These are phyloP conservation scores for Megalops cyprinoides DNA, from an alignment of 2,797 vertebrate species.

Conservation along the genomic window DNA sequence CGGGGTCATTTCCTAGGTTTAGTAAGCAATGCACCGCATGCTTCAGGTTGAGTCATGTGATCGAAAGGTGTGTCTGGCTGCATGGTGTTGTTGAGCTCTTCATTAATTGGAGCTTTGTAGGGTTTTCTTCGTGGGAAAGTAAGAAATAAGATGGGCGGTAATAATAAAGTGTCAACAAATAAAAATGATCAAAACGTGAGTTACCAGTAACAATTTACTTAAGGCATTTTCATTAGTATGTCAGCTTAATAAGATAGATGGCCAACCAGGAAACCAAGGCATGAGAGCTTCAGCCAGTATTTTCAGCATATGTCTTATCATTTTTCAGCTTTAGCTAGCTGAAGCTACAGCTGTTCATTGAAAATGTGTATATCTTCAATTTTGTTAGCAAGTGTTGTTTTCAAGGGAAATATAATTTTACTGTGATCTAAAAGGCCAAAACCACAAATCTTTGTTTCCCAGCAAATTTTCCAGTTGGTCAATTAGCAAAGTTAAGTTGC, in stretches of 20 bases:
- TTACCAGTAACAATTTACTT: too few relatives aligned
- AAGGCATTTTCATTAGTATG: neutral
- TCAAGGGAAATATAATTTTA: neutral
- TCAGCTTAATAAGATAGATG: neutral
- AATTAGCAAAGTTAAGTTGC: neutral
- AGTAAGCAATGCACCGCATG: neutral
- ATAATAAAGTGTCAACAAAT: too few relatives aligned
- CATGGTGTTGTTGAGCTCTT: neutral
- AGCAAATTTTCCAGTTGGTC: neutral
- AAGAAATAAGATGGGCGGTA: neutral
- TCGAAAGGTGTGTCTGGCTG: neutral
- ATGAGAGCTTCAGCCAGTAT: neutral
- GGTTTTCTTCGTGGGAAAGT: neutral
- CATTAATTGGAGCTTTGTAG: neutral
- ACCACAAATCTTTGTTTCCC: neutral
- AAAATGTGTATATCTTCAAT: neutral
- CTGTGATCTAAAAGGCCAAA: neutral
- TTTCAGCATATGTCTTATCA: neutral
- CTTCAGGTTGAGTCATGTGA: neutral
- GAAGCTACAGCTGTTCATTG: too few relatives aligned
- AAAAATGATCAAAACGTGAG: too few relatives aligned
- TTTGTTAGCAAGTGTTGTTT: neutral
- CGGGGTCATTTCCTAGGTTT: neutral
- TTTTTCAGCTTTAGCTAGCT: neutral
- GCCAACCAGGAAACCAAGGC: neutral